Percentiles rank a stretch among this genome's conserved stretches.
These are phyloP conservation scores for Dichetophora obliterata DNA, from an alignment of 2,888 invertebrate genomes.

Conservation along the genomic window DNA sequence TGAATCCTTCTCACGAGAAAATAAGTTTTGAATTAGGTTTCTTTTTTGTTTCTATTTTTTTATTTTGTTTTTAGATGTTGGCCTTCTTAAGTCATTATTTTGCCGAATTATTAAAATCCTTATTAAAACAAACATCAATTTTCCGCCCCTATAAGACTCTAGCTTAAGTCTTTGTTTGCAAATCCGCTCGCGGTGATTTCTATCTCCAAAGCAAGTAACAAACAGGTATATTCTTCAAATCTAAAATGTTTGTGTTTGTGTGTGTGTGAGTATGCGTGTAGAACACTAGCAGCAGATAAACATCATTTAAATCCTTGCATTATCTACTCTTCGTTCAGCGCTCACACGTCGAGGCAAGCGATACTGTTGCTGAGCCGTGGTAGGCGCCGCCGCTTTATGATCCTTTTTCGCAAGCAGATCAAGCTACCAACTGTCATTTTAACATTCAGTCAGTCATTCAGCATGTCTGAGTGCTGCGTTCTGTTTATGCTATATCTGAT, in stretches of 20 bases:
- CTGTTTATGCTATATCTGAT: not conserved
- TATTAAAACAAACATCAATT: constrained; percentile 9
- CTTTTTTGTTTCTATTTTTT: too few relatives aligned
- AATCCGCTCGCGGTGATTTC: constrained; percentile 4
- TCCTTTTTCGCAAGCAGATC: constrained; percentile 4
- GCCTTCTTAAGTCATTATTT: too few relatives aligned
- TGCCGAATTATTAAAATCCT: not conserved
- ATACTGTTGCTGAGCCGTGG: not conserved
- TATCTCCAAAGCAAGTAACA: constrained; percentile 19
- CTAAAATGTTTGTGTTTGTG: not conserved
- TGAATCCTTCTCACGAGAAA: too few relatives aligned
- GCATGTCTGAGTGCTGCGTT: constrained; percentile 1
- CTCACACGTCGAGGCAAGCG: not conserved
- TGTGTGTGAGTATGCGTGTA: not conserved
- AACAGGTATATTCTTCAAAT: not conserved
- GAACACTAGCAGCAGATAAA: constrained; percentile 1
- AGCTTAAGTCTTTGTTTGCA: not conserved
- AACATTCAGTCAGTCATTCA: not conserved
- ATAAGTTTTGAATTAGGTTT: too few relatives aligned
- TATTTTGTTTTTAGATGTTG: too few relatives aligned
- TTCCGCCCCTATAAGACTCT: not conserved
- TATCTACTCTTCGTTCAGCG: not conserved
- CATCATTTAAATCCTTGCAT: constrained; percentile 5
- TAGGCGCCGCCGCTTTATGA: constrained; percentile 22
- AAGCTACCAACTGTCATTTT: constrained; percentile 29